These are phyloP conservation scores for Urocyon cinereoargenteus DNA, from an alignment of 2,797 vertebrate genomes.

Conservation along the genomic window DNA sequence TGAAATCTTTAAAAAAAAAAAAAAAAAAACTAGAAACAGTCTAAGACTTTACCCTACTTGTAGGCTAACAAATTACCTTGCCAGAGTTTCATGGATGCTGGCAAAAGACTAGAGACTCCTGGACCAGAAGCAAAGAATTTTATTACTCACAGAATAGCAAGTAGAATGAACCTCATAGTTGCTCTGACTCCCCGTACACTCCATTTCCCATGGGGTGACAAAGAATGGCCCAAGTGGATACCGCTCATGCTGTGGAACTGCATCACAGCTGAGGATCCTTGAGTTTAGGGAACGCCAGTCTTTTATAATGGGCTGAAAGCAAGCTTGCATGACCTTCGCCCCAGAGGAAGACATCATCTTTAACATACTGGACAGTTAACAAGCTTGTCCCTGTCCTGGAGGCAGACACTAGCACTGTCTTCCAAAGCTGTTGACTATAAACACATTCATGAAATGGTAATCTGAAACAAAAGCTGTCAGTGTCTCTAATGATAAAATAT, in stretches of 20 bases:
- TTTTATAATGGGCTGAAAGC: neutral
- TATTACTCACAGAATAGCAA: neutral
- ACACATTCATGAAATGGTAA: neutral
- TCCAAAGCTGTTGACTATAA: neutral
- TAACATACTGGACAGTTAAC: neutral
- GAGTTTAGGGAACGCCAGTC: neutral
- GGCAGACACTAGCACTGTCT: neutral
- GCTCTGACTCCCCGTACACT: neutral
- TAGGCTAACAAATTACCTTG: neutral
- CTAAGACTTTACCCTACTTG: neutral
- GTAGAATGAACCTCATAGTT: neutral
- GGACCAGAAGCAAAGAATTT: neutral
- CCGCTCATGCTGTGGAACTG: neutral
- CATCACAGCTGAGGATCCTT: neutral
- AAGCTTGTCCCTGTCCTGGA: neutral
- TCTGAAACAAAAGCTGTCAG: neutral
- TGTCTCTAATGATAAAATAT: neutral
- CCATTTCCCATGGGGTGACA: neutral
- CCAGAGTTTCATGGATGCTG: neutral
- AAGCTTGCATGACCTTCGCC: neutral
- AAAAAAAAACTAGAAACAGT: too few species aligned
- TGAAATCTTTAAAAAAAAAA: too few species aligned
- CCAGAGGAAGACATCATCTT: neutral
- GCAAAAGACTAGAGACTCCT: neutral
- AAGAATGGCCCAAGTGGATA: neutral